A percentile compares a stretch with the other conserved stretches of the same genome.
Evolutionary conservation across 1,140 invertebrate genomes (phyloP).

Genomic region (Eueides isabella): DNA sequence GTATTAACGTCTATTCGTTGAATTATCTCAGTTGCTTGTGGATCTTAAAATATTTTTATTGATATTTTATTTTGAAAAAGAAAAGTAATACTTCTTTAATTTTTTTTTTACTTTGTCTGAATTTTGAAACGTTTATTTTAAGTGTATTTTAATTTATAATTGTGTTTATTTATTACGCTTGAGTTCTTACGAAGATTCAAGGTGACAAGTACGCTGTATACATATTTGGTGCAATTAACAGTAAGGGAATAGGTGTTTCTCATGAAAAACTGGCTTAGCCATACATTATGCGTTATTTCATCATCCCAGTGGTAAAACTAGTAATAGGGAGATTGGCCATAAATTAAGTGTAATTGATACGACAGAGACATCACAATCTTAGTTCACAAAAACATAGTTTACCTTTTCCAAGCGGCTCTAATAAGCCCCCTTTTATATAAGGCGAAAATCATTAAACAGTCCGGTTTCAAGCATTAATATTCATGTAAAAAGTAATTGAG

Average conservation of each 20-base stretch:
- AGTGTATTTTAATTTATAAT: not conserved
- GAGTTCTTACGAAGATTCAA: too few species aligned
- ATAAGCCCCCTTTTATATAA: conserved; percentile 40
- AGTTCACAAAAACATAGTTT: conserved; percentile 35
- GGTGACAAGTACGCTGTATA: conserved; percentile 4
- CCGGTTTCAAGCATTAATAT: conserved; percentile 33
- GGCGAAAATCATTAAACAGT: conserved; percentile 44
- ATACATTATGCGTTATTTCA: conserved; percentile 16
- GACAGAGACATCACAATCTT: conserved; percentile 44
- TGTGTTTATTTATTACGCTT: too few species aligned
- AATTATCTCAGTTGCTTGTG: not conserved
- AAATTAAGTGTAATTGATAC: conserved; percentile 46
- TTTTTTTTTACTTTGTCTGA: not conserved
- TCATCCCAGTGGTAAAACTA: conserved; percentile 34
- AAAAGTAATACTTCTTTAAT: not conserved
- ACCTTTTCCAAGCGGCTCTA: conserved; percentile 38
- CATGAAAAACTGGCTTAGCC: not conserved
- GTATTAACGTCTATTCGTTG: not conserved
- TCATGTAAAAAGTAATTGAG: conserved; percentile 41
- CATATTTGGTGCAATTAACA: conserved; percentile 15
- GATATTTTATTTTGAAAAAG: not conserved
- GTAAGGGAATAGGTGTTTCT: not conserved
- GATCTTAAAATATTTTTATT: not conserved
- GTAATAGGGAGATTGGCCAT: conserved; percentile 39
- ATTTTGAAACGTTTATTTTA: not conserved